phyloP scores from a whole-genome alignment of 2,113 vertebrate species.

The Cephalopholis sonnerati region DNA sequence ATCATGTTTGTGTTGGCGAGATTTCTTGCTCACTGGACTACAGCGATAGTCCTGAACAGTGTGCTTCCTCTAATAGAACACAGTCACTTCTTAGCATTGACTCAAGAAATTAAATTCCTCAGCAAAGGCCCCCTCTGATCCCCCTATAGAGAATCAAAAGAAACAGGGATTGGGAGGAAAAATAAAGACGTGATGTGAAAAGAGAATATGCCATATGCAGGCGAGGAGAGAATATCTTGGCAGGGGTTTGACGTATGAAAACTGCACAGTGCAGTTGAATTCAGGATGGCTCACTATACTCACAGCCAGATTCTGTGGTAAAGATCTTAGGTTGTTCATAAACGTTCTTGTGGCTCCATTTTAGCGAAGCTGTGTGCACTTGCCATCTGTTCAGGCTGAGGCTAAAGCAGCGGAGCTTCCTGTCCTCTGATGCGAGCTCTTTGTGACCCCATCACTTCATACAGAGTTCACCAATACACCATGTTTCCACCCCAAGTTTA shows the following conservation, averaged over 20 bases:
- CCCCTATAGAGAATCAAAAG: constrained; percentile 37
- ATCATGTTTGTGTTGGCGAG: constrained; percentile 73
- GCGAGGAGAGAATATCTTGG: constrained; percentile 16
- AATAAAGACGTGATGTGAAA: constrained; percentile 25
- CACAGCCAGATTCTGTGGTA: constrained; percentile 8
- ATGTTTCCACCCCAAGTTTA: constrained; percentile 18
- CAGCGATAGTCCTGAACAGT: constrained; percentile 56
- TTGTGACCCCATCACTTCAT: constrained; percentile 37
- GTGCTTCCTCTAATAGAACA: constrained; percentile 56
- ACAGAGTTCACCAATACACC: constrained; percentile 20
- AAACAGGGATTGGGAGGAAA: constrained; percentile 22
- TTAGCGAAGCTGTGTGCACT: constrained; percentile 39
- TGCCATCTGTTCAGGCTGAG: constrained; percentile 49
- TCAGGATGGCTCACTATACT: constrained; percentile 13
- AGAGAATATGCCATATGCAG: constrained; percentile 18
- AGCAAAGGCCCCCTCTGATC: constrained; percentile 30
- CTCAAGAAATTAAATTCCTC: constrained; percentile 60
- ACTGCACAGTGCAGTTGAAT: constrained; percentile 5
- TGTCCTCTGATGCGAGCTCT: constrained; percentile 27
- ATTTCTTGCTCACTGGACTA: constrained; percentile 68
- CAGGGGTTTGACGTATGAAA: constrained; percentile 21
- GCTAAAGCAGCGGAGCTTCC: constrained; percentile 35
- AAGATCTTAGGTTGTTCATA: constrained; percentile 49
- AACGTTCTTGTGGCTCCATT: constrained; percentile 36
- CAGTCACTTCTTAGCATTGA: constrained; percentile 44